Evolutionary conservation across 2,113 vertebrate genomes (phyloP), one percentile per base, ranked within the genome.

Genomic region (Scomber colias): DNA sequence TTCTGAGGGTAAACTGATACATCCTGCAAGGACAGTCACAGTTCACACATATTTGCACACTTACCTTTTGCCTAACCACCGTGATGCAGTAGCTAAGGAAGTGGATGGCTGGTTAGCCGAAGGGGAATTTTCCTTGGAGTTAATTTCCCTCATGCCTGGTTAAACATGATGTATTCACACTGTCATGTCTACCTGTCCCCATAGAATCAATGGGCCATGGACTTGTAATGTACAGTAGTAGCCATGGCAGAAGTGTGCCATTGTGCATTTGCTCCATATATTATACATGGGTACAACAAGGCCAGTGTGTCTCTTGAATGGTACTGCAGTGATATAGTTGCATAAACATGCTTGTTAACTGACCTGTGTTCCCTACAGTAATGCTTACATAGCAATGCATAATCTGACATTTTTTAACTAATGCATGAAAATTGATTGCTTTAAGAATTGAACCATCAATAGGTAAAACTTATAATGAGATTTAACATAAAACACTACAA

Each of bases 101-200:
- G 30, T 69, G 21, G 24, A 16, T 48, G 27, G 50, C 21, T 21
- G 51, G 65, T 40, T 31, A 3, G 67, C 74, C 77, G 19, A 0
- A 55, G 27, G 79, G 77, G 27, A 51, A 35, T 77, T 85, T 67
- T 6, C 48, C 59, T 61, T 55, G 16, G 11, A 0, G 44, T 55
- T 84, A 48, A 73, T 74, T 81, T 79, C 61, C 68, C 51, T 70
- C 72, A 79, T 72, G 87, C 76, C 72, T 86, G 78, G 77, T 86
- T 89, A 75, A 76, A 79, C 68, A 63, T 83, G 81, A 87, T 88
- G 63, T 59, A 85, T 89, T 85, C 8, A 69, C 31, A 59, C 75
- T 59, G 63, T 79, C 70, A 63, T 53, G 17, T 83, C 75, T 75
- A 49, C 11, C 50, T 67, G 75, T 83, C 66, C 69, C 82, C 16